Evolutionary conservation across 2,113 vertebrate genomes (phyloP).

Genomic region (Platanista minor): DNA sequence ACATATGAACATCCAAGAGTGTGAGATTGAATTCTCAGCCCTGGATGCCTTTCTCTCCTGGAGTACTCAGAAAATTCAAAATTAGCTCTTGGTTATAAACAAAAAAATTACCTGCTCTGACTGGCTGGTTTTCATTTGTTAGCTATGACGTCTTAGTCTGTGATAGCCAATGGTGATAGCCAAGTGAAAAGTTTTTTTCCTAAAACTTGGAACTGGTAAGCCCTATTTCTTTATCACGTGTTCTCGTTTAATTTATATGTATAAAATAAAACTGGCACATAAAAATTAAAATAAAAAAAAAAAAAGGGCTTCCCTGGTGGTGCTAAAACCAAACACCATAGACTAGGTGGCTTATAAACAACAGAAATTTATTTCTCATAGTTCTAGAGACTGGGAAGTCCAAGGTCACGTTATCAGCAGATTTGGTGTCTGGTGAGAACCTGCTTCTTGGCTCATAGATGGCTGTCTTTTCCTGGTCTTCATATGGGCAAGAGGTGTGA

Average conservation of each 20-base stretch:
- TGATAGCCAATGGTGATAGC: too few relatives aligned
- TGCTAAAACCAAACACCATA: neutral
- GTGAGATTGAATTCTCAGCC: slow-evolving; percentile 1
- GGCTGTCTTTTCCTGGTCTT: neutral
- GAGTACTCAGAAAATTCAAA: slow-evolving; percentile 3
- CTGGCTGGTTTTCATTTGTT: slow-evolving; percentile 3
- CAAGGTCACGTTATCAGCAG: neutral
- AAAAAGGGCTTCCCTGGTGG: too few relatives aligned
- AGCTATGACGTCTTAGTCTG: neutral
- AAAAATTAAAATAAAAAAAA: too few relatives aligned
- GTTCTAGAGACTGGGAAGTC: neutral
- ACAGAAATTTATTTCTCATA: neutral
- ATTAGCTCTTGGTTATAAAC: neutral
- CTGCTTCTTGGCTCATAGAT: neutral
- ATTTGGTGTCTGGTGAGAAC: neutral
- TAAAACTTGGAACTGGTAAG: too few relatives aligned
- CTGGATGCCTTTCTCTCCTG: neutral
- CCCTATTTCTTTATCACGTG: too few relatives aligned
- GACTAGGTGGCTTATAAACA: neutral
- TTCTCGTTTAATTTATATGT: too few relatives aligned
- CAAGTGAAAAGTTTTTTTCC: too few relatives aligned
- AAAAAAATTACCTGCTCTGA: neutral
- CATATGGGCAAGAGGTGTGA: neutral
- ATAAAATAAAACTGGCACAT: too few relatives aligned
- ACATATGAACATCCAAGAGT: neutral